Evolutionary conservation across 2,113 vertebrate genomes (phyloP).

Genomic region (Sander vitreus): DNA sequence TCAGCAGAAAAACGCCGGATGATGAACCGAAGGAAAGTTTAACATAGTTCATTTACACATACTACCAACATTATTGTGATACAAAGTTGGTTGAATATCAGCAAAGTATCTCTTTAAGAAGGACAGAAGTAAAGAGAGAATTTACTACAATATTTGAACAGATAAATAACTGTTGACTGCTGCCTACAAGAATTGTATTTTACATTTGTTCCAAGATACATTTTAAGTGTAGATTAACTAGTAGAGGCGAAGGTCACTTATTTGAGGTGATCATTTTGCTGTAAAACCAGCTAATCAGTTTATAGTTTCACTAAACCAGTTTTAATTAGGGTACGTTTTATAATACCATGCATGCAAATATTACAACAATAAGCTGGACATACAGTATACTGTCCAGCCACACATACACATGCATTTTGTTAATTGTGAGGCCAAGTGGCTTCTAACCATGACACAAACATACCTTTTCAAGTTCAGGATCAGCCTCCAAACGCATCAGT

Average conservation of each 20-base stretch:
- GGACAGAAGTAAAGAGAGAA: not conserved
- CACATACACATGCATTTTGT: constrained; percentile 51
- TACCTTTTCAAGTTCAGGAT: constrained; percentile 83
- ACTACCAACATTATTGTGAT: no score
- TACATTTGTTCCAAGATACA: not conserved
- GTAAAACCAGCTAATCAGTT: not conserved
- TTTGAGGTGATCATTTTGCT: not conserved
- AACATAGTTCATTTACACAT: no score
- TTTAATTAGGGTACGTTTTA: not conserved
- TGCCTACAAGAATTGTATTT: not conserved
- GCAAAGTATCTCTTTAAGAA: not conserved
- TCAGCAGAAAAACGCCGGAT: no score
- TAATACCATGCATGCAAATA: not conserved
- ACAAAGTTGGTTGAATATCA: no score
- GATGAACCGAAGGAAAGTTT: no score
- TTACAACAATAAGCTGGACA: not conserved
- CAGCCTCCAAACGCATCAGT: constrained; percentile 80
- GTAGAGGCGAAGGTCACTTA: not conserved
- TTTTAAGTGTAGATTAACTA: not conserved
- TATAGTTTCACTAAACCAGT: no score
- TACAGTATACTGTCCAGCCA: not conserved
- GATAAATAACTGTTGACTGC: not conserved
- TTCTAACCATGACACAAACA: constrained; percentile 59
- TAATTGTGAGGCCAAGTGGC: constrained; percentile 29
- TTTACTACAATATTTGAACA: not conserved